These are phyloP conservation scores for Sitta carolinensis DNA, from an alignment of 2,797 vertebrate genomes.

Conservation along the genomic window DNA sequence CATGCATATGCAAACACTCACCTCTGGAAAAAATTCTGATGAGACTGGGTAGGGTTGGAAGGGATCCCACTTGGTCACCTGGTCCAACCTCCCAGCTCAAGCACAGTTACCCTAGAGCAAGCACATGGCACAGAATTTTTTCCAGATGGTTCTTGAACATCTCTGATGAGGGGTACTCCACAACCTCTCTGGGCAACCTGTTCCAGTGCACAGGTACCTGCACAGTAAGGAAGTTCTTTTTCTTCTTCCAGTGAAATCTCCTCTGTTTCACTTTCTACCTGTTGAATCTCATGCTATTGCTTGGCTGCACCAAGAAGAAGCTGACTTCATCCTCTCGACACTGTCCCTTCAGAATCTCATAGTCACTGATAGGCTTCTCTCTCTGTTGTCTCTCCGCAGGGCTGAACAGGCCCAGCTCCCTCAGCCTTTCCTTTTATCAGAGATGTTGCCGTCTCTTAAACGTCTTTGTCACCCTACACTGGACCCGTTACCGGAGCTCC, in stretches of 20 bases:
- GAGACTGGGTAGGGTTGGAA: neutral
- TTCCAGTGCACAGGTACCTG: neutral
- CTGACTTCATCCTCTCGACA: neutral
- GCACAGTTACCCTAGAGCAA: neutral
- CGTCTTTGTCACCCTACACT: accelerated
- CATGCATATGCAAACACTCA: neutral
- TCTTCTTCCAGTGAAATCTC: neutral
- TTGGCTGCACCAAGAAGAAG: neutral
- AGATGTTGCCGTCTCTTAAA: neutral
- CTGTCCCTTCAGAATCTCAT: neutral
- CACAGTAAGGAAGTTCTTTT: neutral
- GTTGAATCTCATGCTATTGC: neutral
- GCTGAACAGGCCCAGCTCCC: neutral
- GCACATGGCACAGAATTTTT: neutral
- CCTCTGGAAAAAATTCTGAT: neutral
- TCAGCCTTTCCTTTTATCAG: accelerated
- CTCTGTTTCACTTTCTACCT: accelerated
- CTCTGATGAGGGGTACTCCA: neutral
- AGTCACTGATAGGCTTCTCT: neutral
- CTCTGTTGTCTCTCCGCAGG: no score
- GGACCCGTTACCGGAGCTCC: neutral
- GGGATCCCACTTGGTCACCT: accelerated
- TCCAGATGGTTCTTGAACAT: neutral
- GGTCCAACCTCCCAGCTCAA: neutral
- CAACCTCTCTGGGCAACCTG: neutral